phyloP scores from a whole-genome alignment of 2,797 vertebrate species.

The Chloroceryle amazona region DNA sequence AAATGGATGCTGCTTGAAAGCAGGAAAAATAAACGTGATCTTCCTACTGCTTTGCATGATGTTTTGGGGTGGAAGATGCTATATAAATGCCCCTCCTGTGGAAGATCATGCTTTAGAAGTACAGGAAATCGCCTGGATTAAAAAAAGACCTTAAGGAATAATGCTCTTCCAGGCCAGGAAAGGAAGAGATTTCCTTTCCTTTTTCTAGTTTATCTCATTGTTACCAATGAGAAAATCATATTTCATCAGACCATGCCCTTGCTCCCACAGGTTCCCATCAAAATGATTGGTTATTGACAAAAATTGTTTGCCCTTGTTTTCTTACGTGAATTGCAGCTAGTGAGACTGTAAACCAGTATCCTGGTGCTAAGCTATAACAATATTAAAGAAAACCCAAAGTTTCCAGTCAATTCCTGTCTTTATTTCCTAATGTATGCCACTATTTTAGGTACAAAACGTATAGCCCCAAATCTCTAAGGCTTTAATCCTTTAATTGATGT shows the following conservation, averaged over 20 bases:
- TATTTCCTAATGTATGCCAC: not conserved
- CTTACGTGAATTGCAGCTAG: not conserved
- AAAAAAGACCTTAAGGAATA: slow-evolving; percentile 18
- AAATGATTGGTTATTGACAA: not conserved
- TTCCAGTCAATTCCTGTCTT: not conserved
- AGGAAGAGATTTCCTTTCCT: slow-evolving; percentile 24
- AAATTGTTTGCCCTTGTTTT: not conserved
- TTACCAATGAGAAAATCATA: not conserved
- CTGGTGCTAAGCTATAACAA: not conserved
- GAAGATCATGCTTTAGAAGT: not conserved
- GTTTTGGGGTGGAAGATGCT: not conserved
- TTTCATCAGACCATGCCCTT: not conserved
- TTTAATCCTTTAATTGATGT: not conserved
- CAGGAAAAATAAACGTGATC: not conserved
- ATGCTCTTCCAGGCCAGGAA: not conserved
- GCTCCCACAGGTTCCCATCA: not conserved
- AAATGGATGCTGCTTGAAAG: not conserved
- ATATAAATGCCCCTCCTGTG: not conserved
- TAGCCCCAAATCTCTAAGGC: not conserved
- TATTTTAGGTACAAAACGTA: not conserved
- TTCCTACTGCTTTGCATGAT: not conserved
- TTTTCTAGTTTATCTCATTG: not conserved
- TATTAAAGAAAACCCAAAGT: not conserved
- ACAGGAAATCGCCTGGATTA: slow-evolving; percentile 27
- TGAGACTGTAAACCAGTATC: not conserved